A percentile compares a stretch with the other conserved stretches of the same genome.
phyloP scores from a whole-genome alignment of 2,797 vertebrate species.

The Schizopygopsis pylzovi region DNA sequence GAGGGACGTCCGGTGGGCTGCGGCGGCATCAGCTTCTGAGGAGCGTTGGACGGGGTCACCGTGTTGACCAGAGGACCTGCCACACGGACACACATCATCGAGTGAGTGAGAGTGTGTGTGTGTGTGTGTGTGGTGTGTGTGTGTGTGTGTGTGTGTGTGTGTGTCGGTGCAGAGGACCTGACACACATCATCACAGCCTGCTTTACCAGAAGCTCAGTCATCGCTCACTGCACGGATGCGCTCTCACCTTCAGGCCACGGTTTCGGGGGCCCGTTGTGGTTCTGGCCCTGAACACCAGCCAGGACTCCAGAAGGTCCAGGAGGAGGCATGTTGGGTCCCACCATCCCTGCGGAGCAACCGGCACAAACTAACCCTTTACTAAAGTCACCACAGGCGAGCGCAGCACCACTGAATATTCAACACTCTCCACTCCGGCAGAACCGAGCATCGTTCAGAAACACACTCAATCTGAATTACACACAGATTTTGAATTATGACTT shows the following conservation, averaged over 20 bases:
- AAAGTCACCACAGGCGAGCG: slow-evolving; percentile 49
- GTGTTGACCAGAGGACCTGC: slow-evolving; percentile 91
- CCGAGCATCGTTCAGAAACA: too few relatives aligned
- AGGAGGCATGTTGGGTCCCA: slow-evolving; percentile 86
- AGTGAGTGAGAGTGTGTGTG: too few relatives aligned
- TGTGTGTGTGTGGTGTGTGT: too few relatives aligned
- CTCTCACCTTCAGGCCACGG: slow-evolving; percentile 84
- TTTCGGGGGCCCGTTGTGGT: slow-evolving; percentile 82
- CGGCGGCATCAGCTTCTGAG: slow-evolving; percentile 85
- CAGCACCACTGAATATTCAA: slow-evolving; percentile 28
- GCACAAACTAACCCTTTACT: slow-evolving; percentile 58
- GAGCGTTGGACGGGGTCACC: slow-evolving; percentile 82
- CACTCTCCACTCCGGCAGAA: background rate
- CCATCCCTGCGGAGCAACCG: slow-evolving; percentile 75
- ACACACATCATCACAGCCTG: background rate
- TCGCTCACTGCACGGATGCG: background rate
- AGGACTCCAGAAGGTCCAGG: slow-evolving; percentile 83
- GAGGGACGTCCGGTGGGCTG: slow-evolving; percentile 85
- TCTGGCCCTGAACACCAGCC: slow-evolving; percentile 81
- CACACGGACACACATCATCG: background rate
- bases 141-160: too few relatives aligned
- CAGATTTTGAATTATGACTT: too few relatives aligned
- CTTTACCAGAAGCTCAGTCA: background rate
- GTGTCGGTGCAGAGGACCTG: too few relatives aligned
- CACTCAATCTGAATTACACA: too few relatives aligned